Conservation (phyloP, 2,113 vertebrate genomes). For the Ellobius talpinus region DNA sequence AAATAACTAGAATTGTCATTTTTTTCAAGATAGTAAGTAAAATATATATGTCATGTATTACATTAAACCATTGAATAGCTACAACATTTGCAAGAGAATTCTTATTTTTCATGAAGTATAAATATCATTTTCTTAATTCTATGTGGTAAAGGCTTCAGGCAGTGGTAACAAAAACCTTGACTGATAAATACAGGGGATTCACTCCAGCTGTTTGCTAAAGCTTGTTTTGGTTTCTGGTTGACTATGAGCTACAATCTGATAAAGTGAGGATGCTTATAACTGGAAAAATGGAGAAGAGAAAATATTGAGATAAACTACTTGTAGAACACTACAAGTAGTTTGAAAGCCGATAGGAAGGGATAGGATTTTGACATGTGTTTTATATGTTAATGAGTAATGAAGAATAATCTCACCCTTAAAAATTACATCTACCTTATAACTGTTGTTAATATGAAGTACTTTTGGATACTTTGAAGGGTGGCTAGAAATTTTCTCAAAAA, state of each 20-base stretch:
- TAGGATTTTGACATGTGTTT: neutral
- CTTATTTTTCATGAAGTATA: neutral
- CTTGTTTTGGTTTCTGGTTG: neutral
- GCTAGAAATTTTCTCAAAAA: neutral
- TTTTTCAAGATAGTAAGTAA: constrained; percentile 13
- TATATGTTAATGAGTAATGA: neutral
- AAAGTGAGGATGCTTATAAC: neutral
- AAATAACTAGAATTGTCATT: neutral
- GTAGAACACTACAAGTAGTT: neutral
- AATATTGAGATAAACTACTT: neutral
- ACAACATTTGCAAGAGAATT: neutral
- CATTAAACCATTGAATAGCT: neutral
- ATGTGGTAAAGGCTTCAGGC: constrained; percentile 13
- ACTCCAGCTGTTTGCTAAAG: neutral
- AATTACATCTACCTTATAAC: neutral
- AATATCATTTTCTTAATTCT: neutral
- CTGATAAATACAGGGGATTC: constrained; percentile 6
- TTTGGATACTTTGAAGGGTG: neutral
- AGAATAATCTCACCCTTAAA: neutral
- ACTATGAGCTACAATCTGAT: neutral
- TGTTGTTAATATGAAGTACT: neutral
- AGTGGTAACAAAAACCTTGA: neutral
- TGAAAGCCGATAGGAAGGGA: neutral
- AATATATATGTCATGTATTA: neutral
- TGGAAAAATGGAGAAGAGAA: neutral